Base-by-base conservation (phyloP, 1,140 invertebrate species). In the Hyles vespertilio region DNA sequence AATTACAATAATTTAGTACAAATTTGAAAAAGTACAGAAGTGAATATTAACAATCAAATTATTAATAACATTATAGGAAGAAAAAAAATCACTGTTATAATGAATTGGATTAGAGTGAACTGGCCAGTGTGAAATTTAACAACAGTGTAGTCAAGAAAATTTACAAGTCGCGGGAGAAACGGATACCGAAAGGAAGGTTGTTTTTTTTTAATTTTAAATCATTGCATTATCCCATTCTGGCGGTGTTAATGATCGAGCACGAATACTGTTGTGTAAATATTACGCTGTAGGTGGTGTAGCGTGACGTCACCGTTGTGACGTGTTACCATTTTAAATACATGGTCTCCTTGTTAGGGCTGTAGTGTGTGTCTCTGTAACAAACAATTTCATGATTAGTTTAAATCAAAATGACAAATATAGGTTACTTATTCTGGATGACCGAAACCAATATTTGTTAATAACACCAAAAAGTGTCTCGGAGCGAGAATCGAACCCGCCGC, bases 311-410 rank as follows among this genome's bases (percentile, higher is more conserved):
- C 51, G 57, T 55, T 49, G 54, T 67, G 61, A 61, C 70, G 56
- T 45, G 69, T 79, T 71, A 84, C 80, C 77, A 84, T 71, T 77
- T 65, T 72, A 79, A 65, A 59, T 77, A 74, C 63, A 65, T 70
- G 72, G 85, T 84, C 84, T 84, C 83, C 73, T 82, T 87, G 44
- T 73, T 77, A 61, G 71, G 54, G 63, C 73, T 83, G 71, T 82
- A 81, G 65, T 88, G 84, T 59, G 80, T 81, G 73, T 79, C 82
- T 80, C 85, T 88, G 85, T 63, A 88, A 88, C 74, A 85, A 83
- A 72, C 60, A 60, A 48, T 51, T 32, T 6, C 1, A 32, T 34
- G 9, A 40, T 40, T 40, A 40, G 8, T 40, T 22, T 22, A 22
- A 22, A 40, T 5, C 36, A 8, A 5, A 8, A 40, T 5, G 36